Percentiles rank a stretch among this genome's conserved stretches.
Evolutionary conservation across 2,888 invertebrate genomes (phyloP).

Genomic region (Ornithoptera alexandrae): DNA sequence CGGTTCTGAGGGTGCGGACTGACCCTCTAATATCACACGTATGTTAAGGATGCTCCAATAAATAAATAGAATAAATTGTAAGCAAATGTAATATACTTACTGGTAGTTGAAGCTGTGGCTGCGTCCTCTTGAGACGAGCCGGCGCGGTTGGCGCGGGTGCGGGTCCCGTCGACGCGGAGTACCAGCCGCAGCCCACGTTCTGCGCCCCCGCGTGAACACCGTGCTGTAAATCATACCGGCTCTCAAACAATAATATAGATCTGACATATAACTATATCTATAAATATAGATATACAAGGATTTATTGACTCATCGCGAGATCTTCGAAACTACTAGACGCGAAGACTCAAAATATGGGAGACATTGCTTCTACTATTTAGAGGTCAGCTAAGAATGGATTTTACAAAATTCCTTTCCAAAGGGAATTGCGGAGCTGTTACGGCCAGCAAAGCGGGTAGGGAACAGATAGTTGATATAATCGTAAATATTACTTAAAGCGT

Average conservation of each 20-base stretch:
- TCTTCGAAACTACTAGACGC: no score
- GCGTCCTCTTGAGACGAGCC: slow-evolving; percentile 68
- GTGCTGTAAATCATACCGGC: slow-evolving; percentile 52
- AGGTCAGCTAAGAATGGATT: no score
- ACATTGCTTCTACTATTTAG: no score
- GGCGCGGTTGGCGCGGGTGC: slow-evolving; percentile 75
- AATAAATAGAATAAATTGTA: neutral
- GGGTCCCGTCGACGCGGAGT: slow-evolving; percentile 71
- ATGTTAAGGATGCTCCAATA: no score
- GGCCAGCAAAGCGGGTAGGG: no score
- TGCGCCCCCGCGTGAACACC: slow-evolving; percentile 69
- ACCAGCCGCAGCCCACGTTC: slow-evolving; percentile 76
- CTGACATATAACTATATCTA: neutral
- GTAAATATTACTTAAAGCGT: neutral
- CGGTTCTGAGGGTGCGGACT: no score
- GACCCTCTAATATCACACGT: no score
- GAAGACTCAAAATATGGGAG: no score
- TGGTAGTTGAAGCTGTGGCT: slow-evolving; percentile 71
- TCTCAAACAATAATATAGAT: neutral
- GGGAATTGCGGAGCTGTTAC: no score
- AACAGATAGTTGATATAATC: neutral
- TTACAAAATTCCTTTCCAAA: no score
- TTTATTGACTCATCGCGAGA: no score
- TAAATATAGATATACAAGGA: no score
- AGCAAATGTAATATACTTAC: slow-evolving; percentile 41